These are phyloP conservation scores for Hystrix cristata DNA, from an alignment of 2,113 vertebrate species.

Conservation along the genomic window DNA sequence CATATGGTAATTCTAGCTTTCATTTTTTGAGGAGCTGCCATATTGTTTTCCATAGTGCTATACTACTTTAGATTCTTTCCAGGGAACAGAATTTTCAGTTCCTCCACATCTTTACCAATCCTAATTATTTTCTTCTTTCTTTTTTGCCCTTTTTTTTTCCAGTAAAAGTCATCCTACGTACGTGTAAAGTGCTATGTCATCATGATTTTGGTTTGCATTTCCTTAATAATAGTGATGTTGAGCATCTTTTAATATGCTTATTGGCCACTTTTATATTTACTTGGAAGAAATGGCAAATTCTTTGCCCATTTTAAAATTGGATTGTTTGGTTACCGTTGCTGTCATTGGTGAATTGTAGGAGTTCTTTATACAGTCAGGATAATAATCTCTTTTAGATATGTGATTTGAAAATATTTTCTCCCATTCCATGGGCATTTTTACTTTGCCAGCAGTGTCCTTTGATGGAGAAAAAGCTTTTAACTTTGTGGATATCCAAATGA, in stretches of 20 bases:
- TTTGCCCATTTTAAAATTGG: neutral
- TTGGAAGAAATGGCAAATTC: neutral
- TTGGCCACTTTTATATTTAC: neutral
- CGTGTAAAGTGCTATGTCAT: neutral
- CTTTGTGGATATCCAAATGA: constrained; percentile 18
- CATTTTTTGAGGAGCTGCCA: neutral
- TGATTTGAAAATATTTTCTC: constrained; percentile 3
- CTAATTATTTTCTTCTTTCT: neutral
- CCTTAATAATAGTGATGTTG: neutral
- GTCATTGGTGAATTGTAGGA: neutral
- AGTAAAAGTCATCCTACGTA: neutral
- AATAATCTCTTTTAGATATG: neutral
- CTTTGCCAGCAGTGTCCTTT: neutral
- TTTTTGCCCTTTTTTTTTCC: neutral
- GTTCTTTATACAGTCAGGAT: neutral
- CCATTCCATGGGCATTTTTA: neutral
- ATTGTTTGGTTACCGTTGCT: neutral
- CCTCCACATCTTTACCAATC: neutral
- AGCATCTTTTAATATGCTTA: neutral
- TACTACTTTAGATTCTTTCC: neutral
- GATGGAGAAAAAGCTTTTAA: neutral
- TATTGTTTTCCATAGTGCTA: neutral
- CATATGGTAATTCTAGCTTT: neutral
- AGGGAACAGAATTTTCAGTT: neutral
- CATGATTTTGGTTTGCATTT: constrained; percentile 40